Base-by-base conservation (phyloP, 1,140 invertebrate genomes). In the Reticulitermes speratus region DNA sequence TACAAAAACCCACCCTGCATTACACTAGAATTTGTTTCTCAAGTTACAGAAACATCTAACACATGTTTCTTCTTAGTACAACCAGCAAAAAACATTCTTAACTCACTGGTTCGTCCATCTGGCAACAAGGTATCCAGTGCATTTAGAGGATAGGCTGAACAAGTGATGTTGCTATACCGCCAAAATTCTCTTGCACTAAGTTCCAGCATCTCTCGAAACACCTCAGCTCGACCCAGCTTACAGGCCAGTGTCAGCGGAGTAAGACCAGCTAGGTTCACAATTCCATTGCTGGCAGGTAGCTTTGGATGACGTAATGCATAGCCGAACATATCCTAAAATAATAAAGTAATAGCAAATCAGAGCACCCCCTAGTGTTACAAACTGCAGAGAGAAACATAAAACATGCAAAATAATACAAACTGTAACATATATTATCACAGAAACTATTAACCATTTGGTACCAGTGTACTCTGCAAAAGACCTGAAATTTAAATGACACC, bases 131-230 rank as follows among this genome's bases (percentile, higher is more conserved):
- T 99, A 91, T 99, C 99, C 88, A 99, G 92, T 30, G 98, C 97
- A 91, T 98, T 98, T 5, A 99, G 92, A 0, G 98, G 98, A 92
- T 99, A 99, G 1, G 97, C 97, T 23, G 98, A 99, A 91, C 98
- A 99, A n/a, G 97, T 99, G 88, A 99, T 99, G 90, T 99, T 99
- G 89, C 97, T 99, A 91, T 99, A 99, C 75, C 98, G 93, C 99
- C 99, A 99, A 91, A 99, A 99, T 92, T 99, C 98, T 87, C 97
- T 93, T 87, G 97, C 96, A 84, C 97, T 97, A 21, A 99, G 92
- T 91, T 99, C 98, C 89, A 99, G 93, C 97, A 99, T 99, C 92
- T 99, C 98, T 88, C 96, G 94, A 91, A 99, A 99, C 87, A 99
- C 98, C 89, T 97, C 96, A 19, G 97, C 97, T 87, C 98, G 93